Evolutionary conservation across 1,140 invertebrate genomes (phyloP), one percentile per base, ranked within the genome.

Genomic region (Aethina tumida): DNA sequence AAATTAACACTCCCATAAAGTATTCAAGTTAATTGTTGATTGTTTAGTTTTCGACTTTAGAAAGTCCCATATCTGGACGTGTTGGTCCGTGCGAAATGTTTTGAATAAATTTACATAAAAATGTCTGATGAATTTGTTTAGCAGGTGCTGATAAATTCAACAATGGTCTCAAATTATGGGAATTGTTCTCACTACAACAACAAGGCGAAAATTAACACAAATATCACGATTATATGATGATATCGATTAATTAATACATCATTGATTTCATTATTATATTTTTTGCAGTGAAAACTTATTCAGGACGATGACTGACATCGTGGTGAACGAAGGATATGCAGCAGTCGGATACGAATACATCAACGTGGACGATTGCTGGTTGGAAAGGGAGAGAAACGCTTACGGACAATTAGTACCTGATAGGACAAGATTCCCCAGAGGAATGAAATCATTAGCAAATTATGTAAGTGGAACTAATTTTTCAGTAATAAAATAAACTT

Each of bases 341-440:
- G 79, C 79, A 15, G 79, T 70, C 4, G 93, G 93, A 14, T 97
- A 96, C 64, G 79, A 93, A 56, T 92, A 92, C 57, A 79, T 96
- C 35, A 95, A 91, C 59, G 79, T 97, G 34, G 93, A 97, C 58
- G 93, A 97, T 63, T 97, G 93, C 63, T 97, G 92, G 92, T 64
- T 90, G 37, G 84, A 87, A 45, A 79, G 83, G 48, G 74, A 84
- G 37, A 66, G 93, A 27, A 80, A 81, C 54, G 57, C 68, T 7
- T 62, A 73, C 46, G 87, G 89, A 12, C 71, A 77, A 44, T 71
- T 97, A n/a, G 77, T 88, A 39, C 74, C 93, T 5, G 92, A 97
- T 63, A 72, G 80, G 28, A 70, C 77, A 39, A 63, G 93, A 45
- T 97, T 97, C 65, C 92, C 92, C 2, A 83, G 78, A 60, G 93